Base-by-base conservation (phyloP, 2,113 vertebrate genomes). In the Antigone vipio region DNA sequence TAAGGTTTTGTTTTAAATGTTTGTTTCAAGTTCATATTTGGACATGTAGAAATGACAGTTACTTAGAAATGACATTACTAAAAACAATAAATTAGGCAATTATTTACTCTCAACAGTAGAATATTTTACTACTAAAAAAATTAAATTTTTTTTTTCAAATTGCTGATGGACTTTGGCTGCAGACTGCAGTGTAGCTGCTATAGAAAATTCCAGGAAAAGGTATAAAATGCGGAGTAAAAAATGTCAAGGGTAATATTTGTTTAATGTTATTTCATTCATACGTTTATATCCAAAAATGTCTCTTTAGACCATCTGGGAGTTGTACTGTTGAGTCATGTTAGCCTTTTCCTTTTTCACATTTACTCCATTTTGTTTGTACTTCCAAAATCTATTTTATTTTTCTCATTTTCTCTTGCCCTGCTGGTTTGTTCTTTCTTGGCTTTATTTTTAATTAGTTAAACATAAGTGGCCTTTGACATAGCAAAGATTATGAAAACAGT, bases 371-470 rank as follows among this genome's bases (percentile, higher is more conserved):
- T 90, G 62, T 92, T 96, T 95, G 88, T 96, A 88, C 85, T 94
- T 92, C 59, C 62, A 72, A 93, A 88, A 82, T 76, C 50, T 96
- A 85, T 95, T 95, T 82, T 97, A 86, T 91, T 95, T 84, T 94
- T 95, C 79, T 94, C 78, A 73, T 92, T 96, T 96, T 96, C 55
- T 92, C 88, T 92, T 94, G 42, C 93, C 76, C 92, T 80, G 71
- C 82, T 94, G 82, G 78, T 95, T 95, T 97, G 88, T 85, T 93
- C 90, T 80, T 92, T 93, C 92, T 93, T 95, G 95, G 88, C 82
- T 94, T 96, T 93, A 92, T 95, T 96, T 97, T 97, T 94, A 95
- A 96, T 96, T 95, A 96, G 92, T 93, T 96, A 96, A 96, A 95
- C 92, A 95, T 91, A 88, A 92, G 59, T 92, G 96, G 88, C 96